These are phyloP conservation scores for Alexandromys fortis DNA, from an alignment of 2,113 vertebrate genomes.

Conservation along the genomic window DNA sequence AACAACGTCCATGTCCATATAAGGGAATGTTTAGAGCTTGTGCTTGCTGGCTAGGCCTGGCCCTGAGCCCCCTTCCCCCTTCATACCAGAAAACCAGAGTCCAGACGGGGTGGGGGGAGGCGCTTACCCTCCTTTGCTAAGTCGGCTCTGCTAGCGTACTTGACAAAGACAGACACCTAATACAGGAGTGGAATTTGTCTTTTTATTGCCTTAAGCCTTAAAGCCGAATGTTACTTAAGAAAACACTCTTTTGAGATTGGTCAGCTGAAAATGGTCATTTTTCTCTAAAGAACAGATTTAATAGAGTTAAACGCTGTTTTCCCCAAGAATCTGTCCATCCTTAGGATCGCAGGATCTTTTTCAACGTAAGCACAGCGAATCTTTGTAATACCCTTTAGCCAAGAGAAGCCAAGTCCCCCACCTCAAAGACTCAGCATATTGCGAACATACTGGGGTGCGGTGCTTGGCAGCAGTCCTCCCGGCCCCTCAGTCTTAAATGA, in stretches of 20 bases:
- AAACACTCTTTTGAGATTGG: slow-evolving; percentile 14
- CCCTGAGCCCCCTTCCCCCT: background rate
- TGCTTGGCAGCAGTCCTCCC: background rate
- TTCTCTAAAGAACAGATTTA: background rate
- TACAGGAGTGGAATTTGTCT: background rate
- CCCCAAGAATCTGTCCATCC: background rate
- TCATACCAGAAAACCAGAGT: background rate
- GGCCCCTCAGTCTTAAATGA: slow-evolving; percentile 38
- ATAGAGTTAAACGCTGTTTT: background rate
- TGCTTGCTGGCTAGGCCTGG: background rate
- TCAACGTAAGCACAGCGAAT: background rate
- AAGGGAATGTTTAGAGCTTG: slow-evolving; percentile 60
- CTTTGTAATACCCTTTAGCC: background rate
- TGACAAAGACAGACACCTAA: slow-evolving; percentile 25
- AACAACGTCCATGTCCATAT: background rate
- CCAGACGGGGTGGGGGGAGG: background rate
- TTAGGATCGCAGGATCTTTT: background rate
- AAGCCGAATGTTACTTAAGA: slow-evolving; percentile 27
- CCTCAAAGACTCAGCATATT: background rate
- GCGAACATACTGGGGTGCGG: background rate
- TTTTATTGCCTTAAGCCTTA: background rate
- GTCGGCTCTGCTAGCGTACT: background rate
- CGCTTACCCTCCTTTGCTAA: background rate
- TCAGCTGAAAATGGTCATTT: background rate
- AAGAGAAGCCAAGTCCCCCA: background rate